Evolutionary conservation across 2,797 vertebrate species (phyloP), one percentile per base, ranked within the genome.

Genomic region (Thamnophis elegans): DNA sequence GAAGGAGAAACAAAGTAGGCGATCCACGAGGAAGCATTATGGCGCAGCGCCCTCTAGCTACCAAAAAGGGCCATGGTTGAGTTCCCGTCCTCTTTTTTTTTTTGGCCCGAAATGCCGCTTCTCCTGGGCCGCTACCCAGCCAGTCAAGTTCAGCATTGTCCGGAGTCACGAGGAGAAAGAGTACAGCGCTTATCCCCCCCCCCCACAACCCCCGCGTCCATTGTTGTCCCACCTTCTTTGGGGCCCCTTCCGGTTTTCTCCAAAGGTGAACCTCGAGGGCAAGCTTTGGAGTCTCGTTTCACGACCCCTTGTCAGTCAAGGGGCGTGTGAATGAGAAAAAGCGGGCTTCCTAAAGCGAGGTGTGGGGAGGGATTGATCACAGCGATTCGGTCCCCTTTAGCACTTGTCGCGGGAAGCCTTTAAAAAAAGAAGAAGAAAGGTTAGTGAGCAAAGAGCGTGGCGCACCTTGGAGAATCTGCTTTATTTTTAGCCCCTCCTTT

Each of bases 21-120:
- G 62, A 91, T 88, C 92, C 86, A 47, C 16, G 89, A 14, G 93
- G 88, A 97, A 97, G 91, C 89, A 95, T 97, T 96, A 96, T 93
- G 95, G 92, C 93, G 95, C 94, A 97, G 97, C 97, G 97, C 97
- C 98, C 97, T 97, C 97, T 97, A 96, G 94, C 59, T 36, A 4
- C 28, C 12, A 2, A 78, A 2, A 68, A 0, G 93, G 95, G 32
- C 47, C 1, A 2, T 7, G 14, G 90, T 51, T 13, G 59, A 93
- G 92, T 87, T 94, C 87, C n/a, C 56, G 65, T 32, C 86, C 6
- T 1, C 4, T 32, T 36, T 62, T 88, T 6, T 42, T 54, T n/a
- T 20, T 32, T 47, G 14, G 68, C 89, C 22, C 2, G 59, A 20
- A 32, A 88, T 53, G 58, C 28, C 85, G 88, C 89, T 28, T 32